These are phyloP conservation scores for Agelastica alni DNA, from an alignment of 2,888 invertebrate species.

Conservation along the genomic window DNA sequence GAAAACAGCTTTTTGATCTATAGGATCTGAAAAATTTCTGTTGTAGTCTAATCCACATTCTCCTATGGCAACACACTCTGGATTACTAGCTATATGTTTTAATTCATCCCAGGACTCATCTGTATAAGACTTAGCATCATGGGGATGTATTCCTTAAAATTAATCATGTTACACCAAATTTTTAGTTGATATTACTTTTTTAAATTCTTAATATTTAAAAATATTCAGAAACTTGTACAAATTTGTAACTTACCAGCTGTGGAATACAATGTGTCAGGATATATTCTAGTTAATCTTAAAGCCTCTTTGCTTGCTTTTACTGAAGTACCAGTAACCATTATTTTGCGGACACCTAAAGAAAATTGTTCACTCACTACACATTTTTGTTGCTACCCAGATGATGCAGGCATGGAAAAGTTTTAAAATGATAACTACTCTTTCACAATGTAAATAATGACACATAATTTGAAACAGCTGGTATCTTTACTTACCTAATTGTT, in stretches of 20 bases:
- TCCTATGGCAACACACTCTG: constrained; percentile 91
- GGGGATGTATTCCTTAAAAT: constrained; percentile 81
- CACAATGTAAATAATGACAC: no score
- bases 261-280: constrained; percentile 87
- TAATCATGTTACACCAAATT: no score
- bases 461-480: no score
- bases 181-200: no score
- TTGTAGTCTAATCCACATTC: constrained; percentile 95
- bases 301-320: constrained; percentile 90
- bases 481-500: no score
- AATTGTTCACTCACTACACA: no score
- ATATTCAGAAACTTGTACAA: no score
- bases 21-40: constrained; percentile 90
- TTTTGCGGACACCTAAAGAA: constrained; percentile 83
- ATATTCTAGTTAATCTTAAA: constrained; percentile 82
- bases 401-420: no score
- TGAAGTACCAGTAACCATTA: constrained; percentile 91
- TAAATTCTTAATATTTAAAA: no score
- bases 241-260: no score
- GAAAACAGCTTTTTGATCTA: constrained; percentile 83
- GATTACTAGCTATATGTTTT: constrained; percentile 73
- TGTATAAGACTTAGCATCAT: constrained; percentile 86
- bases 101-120: constrained; percentile 81
- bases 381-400: no score
- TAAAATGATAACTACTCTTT: no score